Evolutionary conservation across 2,888 invertebrate genomes (phyloP), one percentile per base, ranked within the genome.

Genomic region (Sarcophaga caerulescens): DNA sequence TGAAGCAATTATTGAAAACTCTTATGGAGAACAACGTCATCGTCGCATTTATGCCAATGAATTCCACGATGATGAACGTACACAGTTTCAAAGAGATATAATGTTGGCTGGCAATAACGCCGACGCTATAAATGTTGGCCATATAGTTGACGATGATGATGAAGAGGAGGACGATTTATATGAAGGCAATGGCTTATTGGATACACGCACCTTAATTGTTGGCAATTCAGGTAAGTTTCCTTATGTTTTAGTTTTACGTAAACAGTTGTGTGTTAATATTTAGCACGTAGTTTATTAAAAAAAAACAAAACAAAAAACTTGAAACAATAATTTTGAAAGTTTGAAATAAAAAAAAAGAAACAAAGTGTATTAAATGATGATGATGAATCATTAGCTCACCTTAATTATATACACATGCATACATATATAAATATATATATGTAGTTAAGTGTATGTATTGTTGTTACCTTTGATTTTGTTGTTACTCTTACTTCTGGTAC

Each of bases 61-160:
- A 47, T 84, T 84, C 23, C 79, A 65, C 17, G 84, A 84, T 71
- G 84, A 79, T 2, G 84, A 84, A 65, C 84, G 84, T 70, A 74
- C 57, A 60, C 75, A 75, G 60, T 84, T 84, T 66, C 84, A 84
- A 75, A 75, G 70, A 35, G 74, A 79, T 60, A 84, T 80, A 76
- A 84, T 84, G 84, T 65, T 57, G 4, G 78, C 68, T 68, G 59
- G 19, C 17, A 78, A 62, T 66, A 62, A 21, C 12, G 52, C 4
- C 4, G 2, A 14, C 5, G 52, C 52, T 17, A 52, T 52, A 14
- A 52, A 52, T 44, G 62, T 10, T 47, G 23, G 4, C 3, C 59
- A 25, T 1, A 35, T 35, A 10, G 45, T 70, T 17, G 63, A 63
- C 11, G 75, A 75, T n/a, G 74, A 84, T 3, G 77, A 83, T n/a